Conservation (phyloP, 23 tunicate species). For the Aplidium turbinatum region DNA sequence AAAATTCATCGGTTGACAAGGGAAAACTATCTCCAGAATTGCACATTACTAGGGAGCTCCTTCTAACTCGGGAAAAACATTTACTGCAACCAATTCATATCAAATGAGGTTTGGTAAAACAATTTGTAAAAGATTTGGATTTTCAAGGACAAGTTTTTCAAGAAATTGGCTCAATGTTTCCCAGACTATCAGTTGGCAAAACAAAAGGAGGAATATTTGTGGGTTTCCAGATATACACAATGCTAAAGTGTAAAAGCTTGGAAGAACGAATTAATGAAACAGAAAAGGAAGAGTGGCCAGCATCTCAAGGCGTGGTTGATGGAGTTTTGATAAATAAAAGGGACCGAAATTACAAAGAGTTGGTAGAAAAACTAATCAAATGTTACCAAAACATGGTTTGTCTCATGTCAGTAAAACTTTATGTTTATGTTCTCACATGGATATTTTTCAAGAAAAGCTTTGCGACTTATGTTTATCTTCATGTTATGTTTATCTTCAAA, state of each 20-base stretch:
- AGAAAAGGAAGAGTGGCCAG: slow-evolving; percentile 35
- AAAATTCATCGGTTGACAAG: slow-evolving; percentile 14
- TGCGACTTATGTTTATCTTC: too few relatives aligned
- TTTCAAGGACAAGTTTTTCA: slow-evolving; percentile 25
- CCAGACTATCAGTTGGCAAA: slow-evolving; percentile 27
- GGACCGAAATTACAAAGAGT: slow-evolving; percentile 28
- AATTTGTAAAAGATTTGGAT: slow-evolving; percentile 43
- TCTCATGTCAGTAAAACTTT: slow-evolving; percentile 26
- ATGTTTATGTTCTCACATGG: not conserved
- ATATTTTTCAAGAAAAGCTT: too few relatives aligned
- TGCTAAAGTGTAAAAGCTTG: slow-evolving; percentile 24
- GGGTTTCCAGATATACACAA: slow-evolving; percentile 22
- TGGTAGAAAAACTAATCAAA: slow-evolving; percentile 17
- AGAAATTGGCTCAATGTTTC: slow-evolving; percentile 30
- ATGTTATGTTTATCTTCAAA: too few relatives aligned
- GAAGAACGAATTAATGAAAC: slow-evolving; percentile 32
- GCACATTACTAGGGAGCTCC: slow-evolving; percentile 11
- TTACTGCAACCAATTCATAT: slow-evolving; percentile 27
- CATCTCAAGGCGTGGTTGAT: slow-evolving; percentile 37
- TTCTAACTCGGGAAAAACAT: slow-evolving; percentile 2
- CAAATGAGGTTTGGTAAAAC: slow-evolving; percentile 19
- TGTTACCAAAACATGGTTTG: slow-evolving; percentile 28
- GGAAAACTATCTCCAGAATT: slow-evolving; percentile 15
- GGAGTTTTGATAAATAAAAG: too few relatives aligned
- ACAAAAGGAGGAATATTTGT: slow-evolving; percentile 29